These are phyloP conservation scores for Alloplasta piceator DNA, from an alignment of 2,888 invertebrate species.

Conservation along the genomic window DNA sequence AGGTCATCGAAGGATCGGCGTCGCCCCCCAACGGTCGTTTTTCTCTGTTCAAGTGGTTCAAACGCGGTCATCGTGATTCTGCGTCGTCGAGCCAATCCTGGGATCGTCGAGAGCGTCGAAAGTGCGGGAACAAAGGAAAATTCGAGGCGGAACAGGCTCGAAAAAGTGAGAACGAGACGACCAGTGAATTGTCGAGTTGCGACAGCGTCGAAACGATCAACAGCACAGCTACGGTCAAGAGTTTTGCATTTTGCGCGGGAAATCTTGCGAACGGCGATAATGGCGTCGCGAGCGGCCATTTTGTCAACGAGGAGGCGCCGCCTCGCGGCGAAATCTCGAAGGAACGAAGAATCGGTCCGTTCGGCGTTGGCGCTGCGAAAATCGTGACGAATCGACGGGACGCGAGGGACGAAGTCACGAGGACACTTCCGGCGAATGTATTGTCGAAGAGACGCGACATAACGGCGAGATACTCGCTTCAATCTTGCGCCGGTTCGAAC, in stretches of 20 bases:
- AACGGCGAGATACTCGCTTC: conserved; percentile 77
- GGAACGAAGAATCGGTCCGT: conserved; percentile 71
- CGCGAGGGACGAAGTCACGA: conserved; percentile 61
- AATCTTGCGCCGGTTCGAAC: conserved; percentile 66
- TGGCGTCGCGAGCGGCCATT: conserved; percentile 73
- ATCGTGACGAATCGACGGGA: conserved; percentile 59
- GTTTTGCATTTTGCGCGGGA: conserved; percentile 88
- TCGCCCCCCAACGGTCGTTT: conserved; percentile 83
- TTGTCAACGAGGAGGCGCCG: conserved; percentile 76
- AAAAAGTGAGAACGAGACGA: conserved; percentile 55
- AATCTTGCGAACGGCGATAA: conserved; percentile 80
- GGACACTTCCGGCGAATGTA: conserved; percentile 75
- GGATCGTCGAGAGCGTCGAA: conserved; percentile 67
- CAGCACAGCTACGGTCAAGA: conserved; percentile 89
- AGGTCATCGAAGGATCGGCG: neutral
- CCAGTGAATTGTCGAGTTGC: conserved; percentile 83
- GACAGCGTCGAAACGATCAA: conserved; percentile 88
- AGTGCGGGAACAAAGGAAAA: conserved; percentile 73
- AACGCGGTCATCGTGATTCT: conserved; percentile 83
- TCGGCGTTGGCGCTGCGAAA: conserved; percentile 77
- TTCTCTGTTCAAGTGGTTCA: conserved; percentile 90
- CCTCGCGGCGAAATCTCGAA: conserved; percentile 65
- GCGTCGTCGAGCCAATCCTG: conserved; percentile 24
- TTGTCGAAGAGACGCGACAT: conserved; percentile 73
- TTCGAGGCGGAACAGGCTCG: conserved; percentile 63